A percentile compares a stretch with the other conserved stretches of the same genome.
Evolutionary conservation across 2,888 invertebrate species (phyloP).

Genomic region (Chloroclystis v-ata): DNA sequence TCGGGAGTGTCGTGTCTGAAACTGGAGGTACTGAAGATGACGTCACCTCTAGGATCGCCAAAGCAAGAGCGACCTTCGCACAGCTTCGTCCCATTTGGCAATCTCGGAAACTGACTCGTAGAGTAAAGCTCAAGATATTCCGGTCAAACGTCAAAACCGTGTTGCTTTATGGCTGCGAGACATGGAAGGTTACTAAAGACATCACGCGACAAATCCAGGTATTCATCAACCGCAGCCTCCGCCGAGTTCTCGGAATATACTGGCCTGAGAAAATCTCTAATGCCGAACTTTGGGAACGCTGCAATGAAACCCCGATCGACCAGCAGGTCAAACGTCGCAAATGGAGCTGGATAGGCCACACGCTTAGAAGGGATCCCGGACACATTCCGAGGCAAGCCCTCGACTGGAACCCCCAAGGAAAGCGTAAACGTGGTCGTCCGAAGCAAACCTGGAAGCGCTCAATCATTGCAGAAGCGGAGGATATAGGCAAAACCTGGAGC

Average conservation of each 20-base stretch:
- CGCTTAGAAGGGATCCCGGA: neutral
- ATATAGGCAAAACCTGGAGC: too few relatives aligned
- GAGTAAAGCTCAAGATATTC: slow-evolving; percentile 12
- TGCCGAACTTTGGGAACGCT: neutral
- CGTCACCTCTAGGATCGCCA: slow-evolving; percentile 8
- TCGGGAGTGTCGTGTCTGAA: neutral
- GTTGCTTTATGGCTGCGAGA: slow-evolving; percentile 8
- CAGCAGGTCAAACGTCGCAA: neutral
- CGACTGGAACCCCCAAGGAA: neutral
- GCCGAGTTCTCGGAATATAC: neutral
- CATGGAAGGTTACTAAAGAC: neutral
- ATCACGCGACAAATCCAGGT: neutral
- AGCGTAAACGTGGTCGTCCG: too few relatives aligned
- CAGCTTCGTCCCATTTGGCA: slow-evolving; percentile 9
- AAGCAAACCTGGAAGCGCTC: too few relatives aligned
- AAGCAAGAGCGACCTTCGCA: slow-evolving; percentile 7
- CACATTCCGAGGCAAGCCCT: neutral
- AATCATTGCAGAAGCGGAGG: too few relatives aligned
- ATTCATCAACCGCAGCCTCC: neutral
- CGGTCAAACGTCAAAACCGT: slow-evolving; percentile 4
- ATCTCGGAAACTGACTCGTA: slow-evolving; percentile 9
- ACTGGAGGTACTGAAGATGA: slow-evolving; percentile 8
- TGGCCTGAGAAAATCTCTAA: neutral
- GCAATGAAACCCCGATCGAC: neutral
- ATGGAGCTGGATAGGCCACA: neutral